Percentiles rank a stretch among this genome's conserved stretches.
Evolutionary conservation across 2,113 vertebrate species (phyloP).

Genomic region (Rhombomys opimus): DNA sequence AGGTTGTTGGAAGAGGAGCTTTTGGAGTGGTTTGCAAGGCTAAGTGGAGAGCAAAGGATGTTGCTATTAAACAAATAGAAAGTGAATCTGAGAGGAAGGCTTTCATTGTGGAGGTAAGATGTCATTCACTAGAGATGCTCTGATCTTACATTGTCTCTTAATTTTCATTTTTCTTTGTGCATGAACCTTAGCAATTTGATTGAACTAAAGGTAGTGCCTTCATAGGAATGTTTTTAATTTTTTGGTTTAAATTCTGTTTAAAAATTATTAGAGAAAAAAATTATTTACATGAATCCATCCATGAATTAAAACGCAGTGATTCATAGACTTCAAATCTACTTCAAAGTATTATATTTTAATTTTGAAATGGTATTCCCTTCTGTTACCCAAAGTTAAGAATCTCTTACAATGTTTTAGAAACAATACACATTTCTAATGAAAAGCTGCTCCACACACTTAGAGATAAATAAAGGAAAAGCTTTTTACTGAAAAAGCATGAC

Average conservation of each 20-base stretch:
- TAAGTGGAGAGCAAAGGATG: slow-evolving; percentile 99
- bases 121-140: slow-evolving; percentile 1
- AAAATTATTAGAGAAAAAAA: slow-evolving; percentile 3
- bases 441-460: background rate
- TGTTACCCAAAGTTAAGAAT: slow-evolving; percentile 60
- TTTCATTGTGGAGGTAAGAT: slow-evolving; percentile 96
- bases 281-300: slow-evolving; percentile 34
- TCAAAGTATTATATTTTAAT: slow-evolving; percentile 61
- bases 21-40: slow-evolving; percentile 99
- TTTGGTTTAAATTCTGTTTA: slow-evolving; percentile 43
- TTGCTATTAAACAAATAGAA: slow-evolving; percentile 99
- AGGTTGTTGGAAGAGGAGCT: slow-evolving; percentile 99
- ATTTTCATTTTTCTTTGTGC: background rate
- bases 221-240: slow-evolving; percentile 47
- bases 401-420: background rate
- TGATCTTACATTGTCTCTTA: slow-evolving; percentile 16
- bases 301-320: slow-evolving; percentile 50
- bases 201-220: slow-evolving; percentile 11
- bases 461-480: background rate
- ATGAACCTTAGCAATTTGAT: background rate
- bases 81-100: slow-evolving; percentile 99
- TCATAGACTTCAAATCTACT: slow-evolving; percentile 41
- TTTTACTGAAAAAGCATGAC: background rate
- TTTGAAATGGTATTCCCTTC: slow-evolving; percentile 64
- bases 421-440: background rate